phyloP scores from a whole-genome alignment of 2,888 invertebrate genomes.

The Scaptomyza polygonia region DNA sequence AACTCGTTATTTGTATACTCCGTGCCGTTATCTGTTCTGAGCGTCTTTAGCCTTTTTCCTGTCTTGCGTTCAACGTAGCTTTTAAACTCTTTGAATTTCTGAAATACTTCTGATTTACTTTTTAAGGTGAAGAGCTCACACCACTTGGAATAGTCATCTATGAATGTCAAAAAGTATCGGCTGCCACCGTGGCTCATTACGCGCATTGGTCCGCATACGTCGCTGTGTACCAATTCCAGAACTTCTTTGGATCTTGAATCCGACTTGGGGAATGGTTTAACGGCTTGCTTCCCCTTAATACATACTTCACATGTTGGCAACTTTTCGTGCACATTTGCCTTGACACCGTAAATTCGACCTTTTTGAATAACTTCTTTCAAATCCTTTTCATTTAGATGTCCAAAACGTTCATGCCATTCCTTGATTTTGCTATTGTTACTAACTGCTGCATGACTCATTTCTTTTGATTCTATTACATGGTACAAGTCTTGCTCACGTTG shows the following conservation, averaged over 20 bases:
- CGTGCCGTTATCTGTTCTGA: conserved; percentile 58
- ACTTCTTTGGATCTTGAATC: not conserved
- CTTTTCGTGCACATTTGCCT: not conserved
- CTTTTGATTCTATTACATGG: not conserved
- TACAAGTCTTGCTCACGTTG: not conserved
- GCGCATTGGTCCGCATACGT: conserved; percentile 8
- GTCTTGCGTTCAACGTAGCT: conserved; percentile 30
- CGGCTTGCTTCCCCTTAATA: conserved; percentile 6
- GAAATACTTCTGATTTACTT: conserved; percentile 34
- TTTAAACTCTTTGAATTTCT: conserved; percentile 26
- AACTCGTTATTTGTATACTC: not conserved
- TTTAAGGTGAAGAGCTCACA: conserved; percentile 40
- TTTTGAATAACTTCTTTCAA: conserved; percentile 1
- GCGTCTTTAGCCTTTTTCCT: conserved; percentile 43
- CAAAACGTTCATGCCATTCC: conserved; percentile 1
- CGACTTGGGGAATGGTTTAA: conserved; percentile 1
- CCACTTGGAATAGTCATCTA: conserved; percentile 28
- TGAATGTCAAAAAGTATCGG: conserved; percentile 31
- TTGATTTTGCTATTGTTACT: not conserved
- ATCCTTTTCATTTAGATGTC: not conserved
- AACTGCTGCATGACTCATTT: not conserved
- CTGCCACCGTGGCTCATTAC: conserved; percentile 2
- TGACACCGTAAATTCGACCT: not conserved
- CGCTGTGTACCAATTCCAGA: conserved; percentile 7
- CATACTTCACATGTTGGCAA: not conserved